A percentile compares a stretch with the other conserved stretches of the same genome.
Evolutionary conservation across 2,888 invertebrate species (phyloP).

Genomic region (Conomelus anceps): DNA sequence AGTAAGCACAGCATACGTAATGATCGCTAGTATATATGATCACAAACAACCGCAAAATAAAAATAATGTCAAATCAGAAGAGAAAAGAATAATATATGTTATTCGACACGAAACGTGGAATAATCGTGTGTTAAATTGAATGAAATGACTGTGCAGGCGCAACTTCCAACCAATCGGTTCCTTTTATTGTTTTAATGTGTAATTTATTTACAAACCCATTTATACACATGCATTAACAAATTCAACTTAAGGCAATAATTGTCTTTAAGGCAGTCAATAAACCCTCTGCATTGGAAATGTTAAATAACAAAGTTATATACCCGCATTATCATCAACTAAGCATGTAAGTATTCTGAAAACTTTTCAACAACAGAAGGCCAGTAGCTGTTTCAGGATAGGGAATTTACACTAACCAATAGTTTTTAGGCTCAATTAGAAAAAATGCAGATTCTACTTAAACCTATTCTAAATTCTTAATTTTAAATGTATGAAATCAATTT

Average conservation of each 20-base stretch:
- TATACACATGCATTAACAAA: neutral
- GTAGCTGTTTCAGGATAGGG: neutral
- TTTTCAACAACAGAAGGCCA: neutral
- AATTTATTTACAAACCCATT: neutral
- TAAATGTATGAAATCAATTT: neutral
- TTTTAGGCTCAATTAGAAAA: neutral
- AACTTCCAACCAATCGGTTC: neutral
- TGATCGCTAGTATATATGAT: no score
- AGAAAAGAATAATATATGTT: no score
- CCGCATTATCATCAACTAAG: neutral
- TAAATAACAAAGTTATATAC: neutral
- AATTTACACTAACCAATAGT: neutral
- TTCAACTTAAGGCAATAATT: neutral
- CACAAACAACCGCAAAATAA: no score
- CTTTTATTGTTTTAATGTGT: neutral
- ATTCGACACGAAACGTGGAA: no score
- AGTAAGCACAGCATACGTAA: no score
- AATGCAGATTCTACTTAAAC: neutral
- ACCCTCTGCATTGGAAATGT: neutral
- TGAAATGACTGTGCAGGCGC: neutral
- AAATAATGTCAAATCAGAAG: no score
- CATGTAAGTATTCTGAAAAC: neutral
- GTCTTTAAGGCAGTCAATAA: neutral
- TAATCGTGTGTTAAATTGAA: neutral
- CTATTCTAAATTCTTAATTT: neutral